Evolutionary conservation across 92 coral and sea anemone genomes (phyloP), one percentile per base, ranked within the genome.

Genomic region (Siderastrea radians): DNA sequence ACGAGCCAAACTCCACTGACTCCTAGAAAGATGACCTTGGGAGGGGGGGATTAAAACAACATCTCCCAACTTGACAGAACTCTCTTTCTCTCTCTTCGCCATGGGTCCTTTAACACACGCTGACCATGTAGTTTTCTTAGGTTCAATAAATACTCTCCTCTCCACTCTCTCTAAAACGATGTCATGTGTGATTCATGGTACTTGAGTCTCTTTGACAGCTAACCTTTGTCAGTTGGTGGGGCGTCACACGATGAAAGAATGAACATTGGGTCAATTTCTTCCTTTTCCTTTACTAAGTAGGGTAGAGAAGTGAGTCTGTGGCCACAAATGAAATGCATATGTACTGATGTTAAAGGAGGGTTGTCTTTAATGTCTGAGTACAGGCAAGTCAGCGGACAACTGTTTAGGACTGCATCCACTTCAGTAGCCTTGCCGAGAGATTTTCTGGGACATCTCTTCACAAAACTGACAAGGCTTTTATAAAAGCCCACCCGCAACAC

Each of bases 271-370:
- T 73, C 77, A 50, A 73, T 61, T 4, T 73, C 77, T 73, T 73
- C 77, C 17, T 73, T 73, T 11, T 73, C 77, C 77, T 73, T 60
- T 1, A 73, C 77, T 17, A 73, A 73, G 51, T 73, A 51, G 61
- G 78, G 78, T 51, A 52, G 61, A 73, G 62, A 16, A 15, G 78
- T 73, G 10, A 90, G 88, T 82, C 91, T 50, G 43, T 90, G 67
- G 15, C 95, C 91, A 51, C 88, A 88, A 14, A 88, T 50, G 74
- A 92, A 75, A 44, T 26, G 38, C 38, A 26, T 26, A 0, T 86
- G 67, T 16, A 91, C 75, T 44, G 93, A 91, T n/a, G 95, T 93
- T 2, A 93, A 80, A 0, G 89, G 93, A 14, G 90, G 87, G 4
- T 52, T 84, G 55, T 90, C 91, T 11, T 81, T 51, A 48, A 80